Percentiles rank a stretch among this genome's conserved stretches.
Conservation (phyloP, 2,888 invertebrate genomes). For the Nymphalis c-album region DNA sequence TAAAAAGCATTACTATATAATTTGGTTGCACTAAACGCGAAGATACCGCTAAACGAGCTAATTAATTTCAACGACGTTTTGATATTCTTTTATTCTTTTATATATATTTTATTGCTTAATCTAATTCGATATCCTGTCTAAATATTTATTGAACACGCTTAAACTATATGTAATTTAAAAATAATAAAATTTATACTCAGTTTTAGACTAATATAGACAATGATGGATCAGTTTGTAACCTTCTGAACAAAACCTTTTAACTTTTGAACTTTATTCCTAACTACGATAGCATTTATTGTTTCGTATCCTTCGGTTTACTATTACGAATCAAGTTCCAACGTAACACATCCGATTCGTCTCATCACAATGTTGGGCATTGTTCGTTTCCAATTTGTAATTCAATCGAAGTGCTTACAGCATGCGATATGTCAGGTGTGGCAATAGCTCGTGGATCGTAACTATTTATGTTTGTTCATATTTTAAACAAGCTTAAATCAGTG, state of each 20-base stretch:
- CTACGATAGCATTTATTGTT: slow-evolving; percentile 9
- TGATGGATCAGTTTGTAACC: no score
- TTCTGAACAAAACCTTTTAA: no score
- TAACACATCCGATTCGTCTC: slow-evolving; percentile 56
- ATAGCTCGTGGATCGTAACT: slow-evolving; percentile 50
- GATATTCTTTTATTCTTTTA: slow-evolving; percentile 19
- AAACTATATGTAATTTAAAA: neutral
- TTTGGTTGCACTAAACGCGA: slow-evolving; percentile 61
- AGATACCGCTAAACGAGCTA: slow-evolving; percentile 72
- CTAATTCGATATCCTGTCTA: slow-evolving; percentile 1
- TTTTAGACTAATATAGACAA: no score
- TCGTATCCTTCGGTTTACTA: slow-evolving; percentile 32
- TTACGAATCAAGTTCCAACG: slow-evolving; percentile 49
- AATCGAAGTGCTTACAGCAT: slow-evolving; percentile 65
- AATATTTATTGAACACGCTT: neutral
- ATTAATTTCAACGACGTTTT: slow-evolving; percentile 54
- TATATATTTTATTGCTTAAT: slow-evolving; percentile 9
- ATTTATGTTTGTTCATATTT: slow-evolving; percentile 47
- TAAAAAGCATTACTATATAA: slow-evolving; percentile 61
- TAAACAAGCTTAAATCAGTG: slow-evolving; percentile 24
- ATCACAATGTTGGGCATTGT: slow-evolving; percentile 55
- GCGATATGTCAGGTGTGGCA: slow-evolving; percentile 64
- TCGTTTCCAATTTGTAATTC: slow-evolving; percentile 65
- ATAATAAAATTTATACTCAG: neutral
- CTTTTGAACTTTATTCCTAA: no score